Evolutionary conservation across 2,888 invertebrate genomes (phyloP).

Genomic region (Fragum sueziense): DNA sequence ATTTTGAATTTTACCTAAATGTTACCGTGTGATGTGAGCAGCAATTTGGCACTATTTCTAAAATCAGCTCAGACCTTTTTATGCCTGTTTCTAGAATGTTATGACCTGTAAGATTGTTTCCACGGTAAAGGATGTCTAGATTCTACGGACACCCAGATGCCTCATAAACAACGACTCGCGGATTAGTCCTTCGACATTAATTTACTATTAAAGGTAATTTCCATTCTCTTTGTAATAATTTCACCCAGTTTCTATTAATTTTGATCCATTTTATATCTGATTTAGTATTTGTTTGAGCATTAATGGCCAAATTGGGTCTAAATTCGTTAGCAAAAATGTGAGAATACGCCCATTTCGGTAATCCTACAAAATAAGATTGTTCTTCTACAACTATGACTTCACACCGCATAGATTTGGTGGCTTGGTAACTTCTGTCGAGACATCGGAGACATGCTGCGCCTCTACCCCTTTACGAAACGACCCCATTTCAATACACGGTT

Average conservation of each 20-base stretch:
- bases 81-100: too few species aligned
- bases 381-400: not conserved
- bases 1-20: too few species aligned
- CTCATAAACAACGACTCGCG: slow-evolving; percentile 45
- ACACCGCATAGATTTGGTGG: slow-evolving; percentile 6
- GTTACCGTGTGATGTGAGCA: too few species aligned
- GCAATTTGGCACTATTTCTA: too few species aligned
- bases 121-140: slow-evolving; percentile 14
- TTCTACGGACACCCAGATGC: slow-evolving; percentile 38
- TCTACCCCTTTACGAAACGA: too few species aligned
- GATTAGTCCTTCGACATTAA: slow-evolving; percentile 54
- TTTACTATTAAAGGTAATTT: slow-evolving; percentile 64
- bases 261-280: slow-evolving; percentile 60
- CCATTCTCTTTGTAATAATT: slow-evolving; percentile 65
- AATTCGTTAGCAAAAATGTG: slow-evolving; percentile 26
- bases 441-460: not conserved
- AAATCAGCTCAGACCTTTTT: too few species aligned
- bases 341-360: slow-evolving; percentile 33
- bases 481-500: too few species aligned
- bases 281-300: slow-evolving; percentile 46
- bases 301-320: slow-evolving; percentile 43
- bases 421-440: not conserved
- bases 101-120: too few species aligned
- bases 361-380: slow-evolving; percentile 52
- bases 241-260: slow-evolving; percentile 63